Base-by-base conservation (phyloP, 1,140 invertebrate genomes). In the Lepidurus arcticus region DNA sequence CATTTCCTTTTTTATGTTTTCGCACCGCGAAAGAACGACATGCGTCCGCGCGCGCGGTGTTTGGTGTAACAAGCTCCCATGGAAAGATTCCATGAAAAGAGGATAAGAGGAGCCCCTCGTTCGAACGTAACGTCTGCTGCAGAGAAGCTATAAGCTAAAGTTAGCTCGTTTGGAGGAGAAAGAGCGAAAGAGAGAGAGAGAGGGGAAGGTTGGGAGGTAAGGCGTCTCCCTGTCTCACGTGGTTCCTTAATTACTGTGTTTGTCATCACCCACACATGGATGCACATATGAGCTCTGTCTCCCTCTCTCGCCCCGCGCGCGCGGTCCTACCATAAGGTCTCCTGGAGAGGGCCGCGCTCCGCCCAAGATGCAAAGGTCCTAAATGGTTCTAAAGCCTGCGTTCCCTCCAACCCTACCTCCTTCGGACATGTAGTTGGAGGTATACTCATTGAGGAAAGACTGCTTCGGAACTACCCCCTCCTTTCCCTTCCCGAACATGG, bases 201-300 rank as follows among this genome's bases (percentile, higher is more conserved):
- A 5, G 53, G 53, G n/a, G 21, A 21, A 21, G 53, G 53, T 13
- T n/a, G 53, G 53, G 53, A 21, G 53, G 53, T 16, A 65, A 65
- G 53, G 53, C 53, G 53, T 65, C 53, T 65, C 53, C 53, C 53
- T 65, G 53, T 65, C 53, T 65, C 53, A 65, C 53, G 53, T 65
- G 53, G 53, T 65, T 34, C 5, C 53, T 65, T 65, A 65, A 65
- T 65, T 65, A 65, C 53, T 65, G 53, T 65, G 53, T 65, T 65
- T 65, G 53, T 65, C 53, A 65, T 65, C 53, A 65, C 53, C 53
- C 53, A 65, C 53, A 65, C 53, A 65, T 65, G 53, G 53, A 65
- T 9, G 13, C n/a, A 16, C 53, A 65, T 65, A 13, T 65, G n/a
- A 65, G 13, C 53, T 65, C 53, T 65, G 16, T 3, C 21, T 16